phyloP scores from a whole-genome alignment of 2,113 vertebrate species.

The Alligator mississippiensis region DNA sequence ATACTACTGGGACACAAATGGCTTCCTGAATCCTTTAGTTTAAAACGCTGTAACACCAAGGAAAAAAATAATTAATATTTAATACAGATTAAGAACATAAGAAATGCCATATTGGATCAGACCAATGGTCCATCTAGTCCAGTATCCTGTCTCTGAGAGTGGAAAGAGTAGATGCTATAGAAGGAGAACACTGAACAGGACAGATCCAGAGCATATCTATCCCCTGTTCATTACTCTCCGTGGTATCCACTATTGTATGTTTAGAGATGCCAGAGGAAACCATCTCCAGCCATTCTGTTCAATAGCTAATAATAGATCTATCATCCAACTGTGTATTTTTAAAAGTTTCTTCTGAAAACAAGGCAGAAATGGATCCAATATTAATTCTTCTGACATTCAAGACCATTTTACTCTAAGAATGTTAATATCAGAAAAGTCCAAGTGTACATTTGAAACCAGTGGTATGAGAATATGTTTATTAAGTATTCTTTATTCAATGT shows the following conservation, averaged over 20 bases:
- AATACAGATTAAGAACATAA: not conserved
- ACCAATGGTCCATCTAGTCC: too few relatives aligned
- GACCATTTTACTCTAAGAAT: not conserved
- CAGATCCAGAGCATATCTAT: too few relatives aligned
- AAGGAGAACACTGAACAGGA: too few relatives aligned
- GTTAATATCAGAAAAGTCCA: not conserved
- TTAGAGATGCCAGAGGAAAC: too few relatives aligned
- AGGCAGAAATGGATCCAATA: not conserved
- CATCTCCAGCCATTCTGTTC: too few relatives aligned
- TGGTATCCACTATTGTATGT: too few relatives aligned
- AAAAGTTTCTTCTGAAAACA: not conserved
- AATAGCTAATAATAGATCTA: too few relatives aligned
- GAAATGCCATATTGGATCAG: too few relatives aligned
- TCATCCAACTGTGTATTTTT: not conserved
- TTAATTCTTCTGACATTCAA: not conserved
- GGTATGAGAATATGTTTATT: not conserved
- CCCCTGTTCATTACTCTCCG: too few relatives aligned
- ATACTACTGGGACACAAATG: conserved; percentile 74
- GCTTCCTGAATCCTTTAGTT: conserved; percentile 82
- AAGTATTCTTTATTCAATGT: not conserved
- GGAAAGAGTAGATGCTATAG: too few relatives aligned
- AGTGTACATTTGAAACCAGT: not conserved
- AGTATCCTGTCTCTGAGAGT: too few relatives aligned
- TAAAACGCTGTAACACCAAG: conserved; percentile 86
- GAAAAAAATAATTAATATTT: not conserved